These are phyloP conservation scores for Clarias laeviceps DNA, from an alignment of 2,797 vertebrate genomes.

Conservation along the genomic window DNA sequence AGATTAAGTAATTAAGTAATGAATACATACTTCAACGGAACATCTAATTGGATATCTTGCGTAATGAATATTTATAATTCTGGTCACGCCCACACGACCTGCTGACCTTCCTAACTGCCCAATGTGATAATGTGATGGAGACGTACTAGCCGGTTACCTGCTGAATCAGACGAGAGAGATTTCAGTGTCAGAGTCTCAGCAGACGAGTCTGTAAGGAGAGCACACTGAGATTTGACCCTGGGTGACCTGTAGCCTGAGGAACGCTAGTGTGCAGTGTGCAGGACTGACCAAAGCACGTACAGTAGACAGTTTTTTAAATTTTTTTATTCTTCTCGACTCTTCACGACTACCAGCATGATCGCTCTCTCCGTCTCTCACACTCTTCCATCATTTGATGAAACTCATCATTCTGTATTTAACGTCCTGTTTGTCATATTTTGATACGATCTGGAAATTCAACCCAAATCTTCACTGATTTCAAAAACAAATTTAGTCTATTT, in stretches of 20 bases:
- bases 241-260: neutral
- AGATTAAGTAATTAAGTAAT: too few relatives aligned
- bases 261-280: neutral
- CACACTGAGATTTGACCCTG: neutral
- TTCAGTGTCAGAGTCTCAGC: neutral
- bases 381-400: neutral
- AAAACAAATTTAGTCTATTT: conserved; percentile 18
- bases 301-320: conserved; percentile 13
- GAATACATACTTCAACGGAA: neutral
- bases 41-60: too few relatives aligned
- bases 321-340: neutral
- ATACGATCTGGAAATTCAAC: conserved; percentile 29
- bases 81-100: neutral
- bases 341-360: neutral
- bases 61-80: neutral
- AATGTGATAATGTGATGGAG: neutral
- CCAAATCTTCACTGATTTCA: conserved; percentile 26
- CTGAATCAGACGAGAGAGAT: too few relatives aligned
- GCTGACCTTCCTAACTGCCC: neutral
- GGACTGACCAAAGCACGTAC: neutral
- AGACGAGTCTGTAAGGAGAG: neutral
- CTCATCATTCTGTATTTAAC: neutral
- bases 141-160: too few relatives aligned
- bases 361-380: neutral
- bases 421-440: conserved; percentile 17